Evolutionary conservation across 2,888 invertebrate genomes (phyloP).

Genomic region (Drosophila demipolita): DNA sequence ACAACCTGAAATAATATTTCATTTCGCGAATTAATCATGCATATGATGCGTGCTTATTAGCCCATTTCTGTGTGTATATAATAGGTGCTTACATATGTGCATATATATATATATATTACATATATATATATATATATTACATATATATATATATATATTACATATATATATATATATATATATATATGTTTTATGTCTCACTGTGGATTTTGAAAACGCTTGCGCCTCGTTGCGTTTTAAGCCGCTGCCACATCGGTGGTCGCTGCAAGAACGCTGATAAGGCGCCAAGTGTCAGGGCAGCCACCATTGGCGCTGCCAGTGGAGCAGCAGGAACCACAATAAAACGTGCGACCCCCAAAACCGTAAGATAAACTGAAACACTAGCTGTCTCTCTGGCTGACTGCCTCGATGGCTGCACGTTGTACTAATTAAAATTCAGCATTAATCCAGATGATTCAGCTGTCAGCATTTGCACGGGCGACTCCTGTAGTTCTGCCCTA

Average conservation of each 20-base stretch:
- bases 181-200: constrained; percentile 8
- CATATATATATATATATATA: background rate
- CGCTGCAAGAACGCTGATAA: constrained; percentile 72
- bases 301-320: constrained; percentile 21
- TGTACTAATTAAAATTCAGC: constrained; percentile 82
- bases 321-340: constrained; percentile 20
- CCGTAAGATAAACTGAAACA: constrained; percentile 43
- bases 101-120: background rate
- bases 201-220: constrained; percentile 32
- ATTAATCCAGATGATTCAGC: constrained; percentile 82
- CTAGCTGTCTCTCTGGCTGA: constrained; percentile 8
- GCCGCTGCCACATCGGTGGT: constrained; percentile 26
- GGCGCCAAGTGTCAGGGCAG: constrained; percentile 67
- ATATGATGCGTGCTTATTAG: constrained; percentile 60
- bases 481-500: constrained; percentile 29
- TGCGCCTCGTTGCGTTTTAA: constrained; percentile 57
- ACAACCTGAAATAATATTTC: constrained; percentile 67
- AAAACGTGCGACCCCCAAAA: constrained; percentile 38
- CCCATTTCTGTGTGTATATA: constrained; percentile 14
- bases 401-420: constrained; percentile 45
- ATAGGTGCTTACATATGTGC: constrained; percentile 2
- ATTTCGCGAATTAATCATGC: constrained; percentile 65
- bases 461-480: constrained; percentile 56
- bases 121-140: constrained; percentile 4
- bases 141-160: background rate